phyloP scores from a whole-genome alignment of 92 coral and sea anemone genomes.

The Nematostella vectensis region DNA sequence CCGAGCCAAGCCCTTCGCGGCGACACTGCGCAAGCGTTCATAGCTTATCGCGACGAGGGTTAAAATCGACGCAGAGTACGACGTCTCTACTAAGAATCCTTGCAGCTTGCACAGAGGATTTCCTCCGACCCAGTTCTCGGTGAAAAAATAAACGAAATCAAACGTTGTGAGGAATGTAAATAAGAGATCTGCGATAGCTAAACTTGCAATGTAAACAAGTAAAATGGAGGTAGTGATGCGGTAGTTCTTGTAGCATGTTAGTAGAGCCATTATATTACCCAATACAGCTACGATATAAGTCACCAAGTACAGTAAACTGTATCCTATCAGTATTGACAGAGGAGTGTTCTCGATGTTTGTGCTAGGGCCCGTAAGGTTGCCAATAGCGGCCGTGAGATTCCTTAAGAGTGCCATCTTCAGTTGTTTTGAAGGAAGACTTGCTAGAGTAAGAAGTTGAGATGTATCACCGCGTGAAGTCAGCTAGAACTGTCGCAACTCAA shows the following conservation, averaged over 20 bases:
- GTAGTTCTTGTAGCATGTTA: conserved; percentile 79
- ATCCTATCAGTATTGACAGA: conserved; percentile 26
- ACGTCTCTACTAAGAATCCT: conserved; percentile 62
- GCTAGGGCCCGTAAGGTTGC: background rate
- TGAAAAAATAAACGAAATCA: conserved; percentile 49
- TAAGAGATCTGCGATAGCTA: conserved; percentile 69
- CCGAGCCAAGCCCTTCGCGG: conserved; percentile 53
- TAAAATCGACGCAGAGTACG: conserved; percentile 68
- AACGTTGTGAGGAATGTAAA: conserved; percentile 55
- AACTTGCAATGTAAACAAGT: conserved; percentile 73
- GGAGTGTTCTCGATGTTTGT: conserved; percentile 26
- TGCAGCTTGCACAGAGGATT: conserved; percentile 62
- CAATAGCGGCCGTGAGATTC: background rate
- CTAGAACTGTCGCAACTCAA: too few relatives aligned
- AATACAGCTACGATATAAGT: conserved; percentile 49
- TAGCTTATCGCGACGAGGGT: conserved; percentile 79
- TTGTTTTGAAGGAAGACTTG: too few relatives aligned
- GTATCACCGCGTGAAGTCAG: too few relatives aligned
- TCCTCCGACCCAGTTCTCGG: conserved; percentile 68
- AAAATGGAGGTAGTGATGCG: conserved; percentile 57
- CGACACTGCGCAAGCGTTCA: conserved; percentile 62
- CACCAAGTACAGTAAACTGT: conserved; percentile 33
- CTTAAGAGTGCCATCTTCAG: background rate
- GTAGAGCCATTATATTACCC: conserved; percentile 70
- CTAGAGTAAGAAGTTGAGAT: too few relatives aligned